Evolutionary conservation across 2,888 invertebrate species (phyloP).

Genomic region (Hoplodrina blanda): DNA sequence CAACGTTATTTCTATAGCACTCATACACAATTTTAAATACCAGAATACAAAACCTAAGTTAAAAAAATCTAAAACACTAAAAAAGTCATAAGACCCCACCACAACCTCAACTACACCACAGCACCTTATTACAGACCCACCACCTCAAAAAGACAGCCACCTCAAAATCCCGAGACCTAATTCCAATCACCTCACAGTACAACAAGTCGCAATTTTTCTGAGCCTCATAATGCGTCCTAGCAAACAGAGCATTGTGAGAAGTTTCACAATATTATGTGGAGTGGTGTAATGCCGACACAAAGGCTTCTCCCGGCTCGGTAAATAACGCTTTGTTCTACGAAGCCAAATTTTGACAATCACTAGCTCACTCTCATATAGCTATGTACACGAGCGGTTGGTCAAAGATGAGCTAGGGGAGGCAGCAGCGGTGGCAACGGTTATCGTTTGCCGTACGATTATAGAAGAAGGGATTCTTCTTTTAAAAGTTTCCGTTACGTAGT

Average conservation of each 20-base stretch:
- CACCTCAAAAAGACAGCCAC: constrained; percentile 6
- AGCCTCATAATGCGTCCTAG: constrained; percentile 80
- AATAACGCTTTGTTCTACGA: constrained; percentile 91
- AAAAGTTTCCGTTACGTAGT: too few relatives aligned
- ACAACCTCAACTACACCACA: not conserved
- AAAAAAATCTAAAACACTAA: not conserved
- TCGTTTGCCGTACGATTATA: not conserved
- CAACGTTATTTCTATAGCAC: not conserved
- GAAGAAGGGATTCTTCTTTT: not conserved
- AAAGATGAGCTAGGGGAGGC: constrained; percentile 72
- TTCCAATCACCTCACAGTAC: constrained; percentile 72
- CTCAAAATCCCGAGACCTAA: constrained; percentile 67
- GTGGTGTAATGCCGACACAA: constrained; percentile 90
- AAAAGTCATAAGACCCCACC: not conserved
- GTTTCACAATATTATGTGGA: constrained; percentile 91
- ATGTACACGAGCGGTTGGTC: constrained; percentile 73
- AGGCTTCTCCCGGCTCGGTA: constrained; percentile 87
- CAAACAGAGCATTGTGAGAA: constrained; percentile 88
- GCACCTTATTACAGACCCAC: not conserved
- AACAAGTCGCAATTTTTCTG: constrained; percentile 79
- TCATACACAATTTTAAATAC: not conserved
- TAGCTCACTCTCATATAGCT: constrained; percentile 87
- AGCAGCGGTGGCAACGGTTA: not conserved
- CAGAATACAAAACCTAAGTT: not conserved
- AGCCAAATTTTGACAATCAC: constrained; percentile 91